A percentile compares a stretch with the other conserved stretches of the same genome.
These are phyloP conservation scores for Eupristina koningsbergeri DNA, from an alignment of 1,140 invertebrate species.

Conservation along the genomic window DNA sequence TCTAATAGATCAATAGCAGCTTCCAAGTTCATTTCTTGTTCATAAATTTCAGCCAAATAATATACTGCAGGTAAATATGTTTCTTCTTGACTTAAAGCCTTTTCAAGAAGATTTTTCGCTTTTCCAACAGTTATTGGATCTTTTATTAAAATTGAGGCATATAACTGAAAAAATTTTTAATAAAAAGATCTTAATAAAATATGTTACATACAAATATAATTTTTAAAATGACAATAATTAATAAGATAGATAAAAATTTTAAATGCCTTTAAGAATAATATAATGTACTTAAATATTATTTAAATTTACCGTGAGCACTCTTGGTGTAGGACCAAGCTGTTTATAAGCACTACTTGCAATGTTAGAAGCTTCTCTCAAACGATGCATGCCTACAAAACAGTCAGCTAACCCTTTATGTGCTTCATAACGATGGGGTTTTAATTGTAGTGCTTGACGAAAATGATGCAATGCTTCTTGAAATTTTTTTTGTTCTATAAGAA, in stretches of 20 bases:
- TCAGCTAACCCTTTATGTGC: constrained; percentile 82
- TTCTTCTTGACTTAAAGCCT: constrained; percentile 79
- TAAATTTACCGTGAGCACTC: constrained; percentile 79
- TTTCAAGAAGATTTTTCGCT: constrained; percentile 80
- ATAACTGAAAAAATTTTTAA: constrained; percentile 76
- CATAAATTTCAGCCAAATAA: constrained; percentile 77
- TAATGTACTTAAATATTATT: constrained; percentile 50
- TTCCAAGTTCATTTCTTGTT: constrained; percentile 77
- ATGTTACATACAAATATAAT: neutral
- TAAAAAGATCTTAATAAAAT: constrained; percentile 13
- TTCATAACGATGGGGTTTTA: constrained; percentile 76
- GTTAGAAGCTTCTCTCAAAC: constrained; percentile 80
- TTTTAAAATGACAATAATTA: neutral
- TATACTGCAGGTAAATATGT: constrained; percentile 80
- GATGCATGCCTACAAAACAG: constrained; percentile 79
- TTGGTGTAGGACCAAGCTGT: constrained; percentile 79
- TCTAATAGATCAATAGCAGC: constrained; percentile 76
- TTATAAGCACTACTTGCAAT: constrained; percentile 81
- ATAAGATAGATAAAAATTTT: neutral
- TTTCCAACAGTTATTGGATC: constrained; percentile 78
- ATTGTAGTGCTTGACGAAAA: constrained; percentile 82
- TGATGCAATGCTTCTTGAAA: constrained; percentile 80
- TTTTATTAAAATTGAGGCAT: constrained; percentile 81
- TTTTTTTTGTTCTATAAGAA: constrained; percentile 82
- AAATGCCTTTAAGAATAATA: constrained; percentile 44